Percentiles rank a stretch among this genome's conserved stretches.
Conservation (phyloP, 2,888 invertebrate species). For the Sinhomidia bicolor region DNA sequence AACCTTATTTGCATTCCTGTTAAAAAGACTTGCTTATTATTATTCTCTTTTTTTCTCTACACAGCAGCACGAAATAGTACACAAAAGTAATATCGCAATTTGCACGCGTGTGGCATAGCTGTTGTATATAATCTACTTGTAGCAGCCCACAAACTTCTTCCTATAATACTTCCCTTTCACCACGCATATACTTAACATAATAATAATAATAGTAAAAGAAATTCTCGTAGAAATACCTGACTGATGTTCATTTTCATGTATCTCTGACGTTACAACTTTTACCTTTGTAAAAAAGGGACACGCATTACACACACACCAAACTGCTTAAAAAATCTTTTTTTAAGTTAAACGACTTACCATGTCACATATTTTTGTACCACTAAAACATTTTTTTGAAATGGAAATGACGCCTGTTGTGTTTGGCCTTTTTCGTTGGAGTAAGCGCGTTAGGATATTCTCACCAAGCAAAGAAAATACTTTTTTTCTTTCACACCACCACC, state of each 20-base stretch:
- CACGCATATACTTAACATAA: slow-evolving; percentile 11
- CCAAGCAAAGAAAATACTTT: slow-evolving; percentile 16
- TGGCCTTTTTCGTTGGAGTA: no score
- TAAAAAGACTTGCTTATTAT: background rate
- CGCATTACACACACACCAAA: background rate
- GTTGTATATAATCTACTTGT: slow-evolving; percentile 16
- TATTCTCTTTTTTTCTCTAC: background rate
- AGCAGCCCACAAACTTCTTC: slow-evolving; percentile 58
- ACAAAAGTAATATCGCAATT: background rate
- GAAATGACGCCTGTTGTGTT: background rate
- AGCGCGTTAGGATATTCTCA: background rate
- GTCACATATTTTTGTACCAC: background rate
- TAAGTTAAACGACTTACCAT: background rate
- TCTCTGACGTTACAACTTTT: background rate
- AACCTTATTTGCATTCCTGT: slow-evolving; percentile 11
- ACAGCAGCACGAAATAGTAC: background rate
- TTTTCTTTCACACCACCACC: background rate
- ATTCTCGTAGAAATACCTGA: slow-evolving; percentile 18
- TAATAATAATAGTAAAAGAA: background rate
- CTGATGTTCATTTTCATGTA: background rate
- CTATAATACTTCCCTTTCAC: background rate
- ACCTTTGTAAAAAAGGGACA: background rate
- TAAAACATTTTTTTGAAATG: background rate
- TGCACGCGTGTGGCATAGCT: slow-evolving; percentile 32
- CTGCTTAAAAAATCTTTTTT: background rate